Evolutionary conservation across 2,888 invertebrate genomes (phyloP).

Genomic region (Lasioglossum villosulum): DNA sequence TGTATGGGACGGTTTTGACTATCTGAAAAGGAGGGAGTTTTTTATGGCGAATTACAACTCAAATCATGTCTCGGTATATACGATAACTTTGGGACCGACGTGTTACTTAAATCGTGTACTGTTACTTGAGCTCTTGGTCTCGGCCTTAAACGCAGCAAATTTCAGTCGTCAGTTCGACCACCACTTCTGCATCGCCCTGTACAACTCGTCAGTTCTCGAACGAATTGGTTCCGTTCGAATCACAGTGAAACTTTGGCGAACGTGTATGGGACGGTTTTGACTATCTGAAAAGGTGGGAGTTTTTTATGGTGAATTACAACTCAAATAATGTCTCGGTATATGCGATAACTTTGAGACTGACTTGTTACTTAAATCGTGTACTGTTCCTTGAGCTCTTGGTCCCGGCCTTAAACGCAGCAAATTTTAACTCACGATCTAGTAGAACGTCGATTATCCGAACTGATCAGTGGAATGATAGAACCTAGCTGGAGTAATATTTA

Average conservation of each 20-base stretch:
- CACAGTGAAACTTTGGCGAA: slow-evolving; percentile 43
- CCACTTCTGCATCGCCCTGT: background rate
- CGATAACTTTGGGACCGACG: background rate
- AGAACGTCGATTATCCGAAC: background rate
- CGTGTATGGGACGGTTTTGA: slow-evolving; percentile 40
- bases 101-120: no score
- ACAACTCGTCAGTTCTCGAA: slow-evolving; percentile 16
- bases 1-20: slow-evolving; percentile 38
- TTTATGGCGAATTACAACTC: slow-evolving; percentile 32
- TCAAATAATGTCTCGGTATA: background rate
- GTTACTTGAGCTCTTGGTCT: no score
- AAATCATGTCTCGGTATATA: background rate
- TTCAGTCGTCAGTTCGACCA: background rate
- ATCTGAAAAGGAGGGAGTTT: slow-evolving; percentile 30
- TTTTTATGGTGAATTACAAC: slow-evolving; percentile 42
- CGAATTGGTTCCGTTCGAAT: slow-evolving; percentile 60
- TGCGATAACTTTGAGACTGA: background rate
- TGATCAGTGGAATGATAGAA: background rate
- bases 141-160: no score
- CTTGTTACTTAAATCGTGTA: no score
- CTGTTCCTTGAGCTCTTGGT: no score
- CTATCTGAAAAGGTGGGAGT: slow-evolving; percentile 18
- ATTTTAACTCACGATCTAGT: background rate
- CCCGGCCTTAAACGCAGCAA: no score
- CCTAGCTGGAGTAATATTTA: no score